Evolutionary conservation across 2,888 invertebrate genomes (phyloP), one percentile per base, ranked within the genome.

Genomic region (Conus canariensis): DNA sequence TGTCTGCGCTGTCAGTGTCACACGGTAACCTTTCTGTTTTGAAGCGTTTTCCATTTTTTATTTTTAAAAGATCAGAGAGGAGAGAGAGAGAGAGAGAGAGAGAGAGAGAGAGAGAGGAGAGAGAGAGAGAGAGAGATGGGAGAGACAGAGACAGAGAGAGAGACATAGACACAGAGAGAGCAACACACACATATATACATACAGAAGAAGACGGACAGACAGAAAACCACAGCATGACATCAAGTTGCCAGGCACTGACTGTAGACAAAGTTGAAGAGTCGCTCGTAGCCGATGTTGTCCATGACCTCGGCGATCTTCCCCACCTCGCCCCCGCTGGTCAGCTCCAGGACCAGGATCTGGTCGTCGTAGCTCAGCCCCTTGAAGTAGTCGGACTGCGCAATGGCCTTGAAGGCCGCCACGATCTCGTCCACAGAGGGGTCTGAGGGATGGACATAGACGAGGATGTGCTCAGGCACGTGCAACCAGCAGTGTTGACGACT

Each of bases 281-380:
- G 87, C 60, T 90, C 59, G 59, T 83, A 85, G 30, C 88, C 90
- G 16, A 88, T 56, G 83, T 83, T 59, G 30, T 90, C 83, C 87
- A 90, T 82, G 88, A 90, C 64, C 56, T 87, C 80, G 0, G 56
- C 56, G 80, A 90, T 90, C 80, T 88, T 90, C 25, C 90, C 90
- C 56, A 64, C 70, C 74, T 90, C 88, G 3, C 88, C 87, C 0
- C 88, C 88, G 22, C 82, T 83, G 83, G 56, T 60, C 70, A 90
- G 56, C 74, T 90, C 90, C 87, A 90, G 56, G 6, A 90, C 82
- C 25, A 90, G 83, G 67, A 90, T 82, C 90, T 90, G 87, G 83
- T 90, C 90, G 12, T 87, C 90, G 70, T 88, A 90, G 67, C 64
- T 67, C n/a, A 90, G 85, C 5, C 74, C 25, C 83, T 85, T 82